phyloP scores from a whole-genome alignment of 2,797 vertebrate species.

The Clarias platycephalus region DNA sequence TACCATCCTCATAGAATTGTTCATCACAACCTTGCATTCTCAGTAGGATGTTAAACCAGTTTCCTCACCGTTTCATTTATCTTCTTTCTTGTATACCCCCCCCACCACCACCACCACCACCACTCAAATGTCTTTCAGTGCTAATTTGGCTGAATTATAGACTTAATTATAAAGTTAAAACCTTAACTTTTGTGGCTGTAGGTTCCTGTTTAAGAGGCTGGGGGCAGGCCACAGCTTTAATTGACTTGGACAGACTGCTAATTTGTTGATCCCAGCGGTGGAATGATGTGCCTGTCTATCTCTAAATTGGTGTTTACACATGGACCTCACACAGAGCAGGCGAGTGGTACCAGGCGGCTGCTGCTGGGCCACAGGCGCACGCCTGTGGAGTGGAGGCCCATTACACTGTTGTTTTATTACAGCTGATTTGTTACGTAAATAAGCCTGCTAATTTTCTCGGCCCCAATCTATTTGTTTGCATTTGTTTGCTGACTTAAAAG shows the following conservation, averaged over 20 bases:
- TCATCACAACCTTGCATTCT: neutral
- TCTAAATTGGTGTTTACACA: constrained; percentile 91
- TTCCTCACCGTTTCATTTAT: neutral
- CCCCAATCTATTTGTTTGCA: constrained; percentile 83
- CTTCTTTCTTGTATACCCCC: neutral
- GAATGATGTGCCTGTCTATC: constrained; percentile 91
- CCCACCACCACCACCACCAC: neutral
- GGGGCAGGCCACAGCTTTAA: constrained; percentile 69
- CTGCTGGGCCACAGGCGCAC: constrained; percentile 61
- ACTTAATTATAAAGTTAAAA: constrained; percentile 22
- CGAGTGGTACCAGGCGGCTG: constrained; percentile 83
- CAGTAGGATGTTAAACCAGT: neutral
- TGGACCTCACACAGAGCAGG: constrained; percentile 94
- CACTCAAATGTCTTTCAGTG: constrained; percentile 14
- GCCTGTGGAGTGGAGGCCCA: constrained; percentile 76
- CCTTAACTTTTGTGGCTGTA: neutral
- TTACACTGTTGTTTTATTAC: constrained; percentile 87
- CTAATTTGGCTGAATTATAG: constrained; percentile 32
- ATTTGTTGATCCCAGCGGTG: constrained; percentile 90
- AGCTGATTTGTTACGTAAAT: constrained; percentile 91
- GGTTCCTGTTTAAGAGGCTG: constrained; percentile 28
- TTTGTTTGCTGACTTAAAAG: constrained; percentile 76
- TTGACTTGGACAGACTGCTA: constrained; percentile 88
- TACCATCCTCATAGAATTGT: neutral
- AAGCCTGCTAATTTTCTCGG: constrained; percentile 81